phyloP scores from a whole-genome alignment of 2,888 invertebrate genomes.

The Tinea trinotella region DNA sequence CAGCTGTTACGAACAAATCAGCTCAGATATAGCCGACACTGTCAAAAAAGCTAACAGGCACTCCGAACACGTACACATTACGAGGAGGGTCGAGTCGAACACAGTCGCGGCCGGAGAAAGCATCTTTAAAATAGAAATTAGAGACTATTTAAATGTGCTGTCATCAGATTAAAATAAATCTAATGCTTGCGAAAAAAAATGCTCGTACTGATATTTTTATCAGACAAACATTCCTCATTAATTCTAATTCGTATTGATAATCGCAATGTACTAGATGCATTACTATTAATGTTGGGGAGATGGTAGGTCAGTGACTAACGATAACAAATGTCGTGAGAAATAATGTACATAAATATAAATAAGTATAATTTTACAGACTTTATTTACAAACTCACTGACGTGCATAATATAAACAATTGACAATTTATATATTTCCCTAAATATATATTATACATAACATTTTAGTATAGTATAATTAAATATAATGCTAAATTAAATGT shows the following conservation, averaged over 20 bases:
- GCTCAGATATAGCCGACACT: conserved; percentile 70
- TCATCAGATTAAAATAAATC: conserved; percentile 55
- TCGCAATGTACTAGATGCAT: not conserved
- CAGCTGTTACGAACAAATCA: conserved; percentile 73
- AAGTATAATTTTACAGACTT: not conserved
- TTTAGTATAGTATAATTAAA: too few relatives aligned
- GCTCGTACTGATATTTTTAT: conserved; percentile 9
- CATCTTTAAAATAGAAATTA: conserved; percentile 65
- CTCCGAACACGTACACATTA: conserved; percentile 38
- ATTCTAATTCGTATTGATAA: not conserved
- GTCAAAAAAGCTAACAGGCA: conserved; percentile 63
- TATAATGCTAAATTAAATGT: too few relatives aligned
- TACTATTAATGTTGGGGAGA: not conserved
- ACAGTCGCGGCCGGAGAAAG: conserved; percentile 69
- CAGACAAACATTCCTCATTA: not conserved
- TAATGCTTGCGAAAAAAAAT: conserved; percentile 31
- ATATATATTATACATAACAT: too few relatives aligned
- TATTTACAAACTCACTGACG: not conserved
- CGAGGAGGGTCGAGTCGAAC: conserved; percentile 60
- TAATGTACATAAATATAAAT: not conserved
- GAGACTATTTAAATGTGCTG: conserved; percentile 64
- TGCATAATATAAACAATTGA: not conserved
- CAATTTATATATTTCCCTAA: too few relatives aligned
- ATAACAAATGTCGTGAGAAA: not conserved
- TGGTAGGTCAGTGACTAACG: not conserved